A percentile compares a stretch with the other conserved stretches of the same genome.
These are phyloP conservation scores for Melieria picta DNA, from an alignment of 2,888 invertebrate genomes.

Conservation along the genomic window DNA sequence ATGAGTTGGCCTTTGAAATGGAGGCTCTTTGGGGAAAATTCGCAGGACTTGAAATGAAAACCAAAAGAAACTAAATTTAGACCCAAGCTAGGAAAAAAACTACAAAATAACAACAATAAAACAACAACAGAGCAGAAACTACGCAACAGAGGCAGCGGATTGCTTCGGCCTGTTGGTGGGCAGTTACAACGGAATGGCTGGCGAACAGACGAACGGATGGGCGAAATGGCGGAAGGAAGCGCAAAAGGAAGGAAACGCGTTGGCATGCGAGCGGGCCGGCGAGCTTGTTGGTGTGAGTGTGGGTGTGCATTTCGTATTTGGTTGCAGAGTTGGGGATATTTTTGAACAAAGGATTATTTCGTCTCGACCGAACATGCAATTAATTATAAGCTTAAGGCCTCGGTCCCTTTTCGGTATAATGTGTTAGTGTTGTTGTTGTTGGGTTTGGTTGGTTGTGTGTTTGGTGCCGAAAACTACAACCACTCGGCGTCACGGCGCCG, in stretches of 20 bases:
- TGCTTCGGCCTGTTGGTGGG: too few relatives aligned
- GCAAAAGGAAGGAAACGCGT: neutral
- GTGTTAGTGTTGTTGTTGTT: conserved; percentile 39
- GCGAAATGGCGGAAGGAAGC: neutral
- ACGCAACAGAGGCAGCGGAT: neutral
- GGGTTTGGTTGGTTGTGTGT: conserved; percentile 29
- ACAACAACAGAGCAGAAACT: neutral
- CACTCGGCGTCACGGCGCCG: conserved; percentile 9
- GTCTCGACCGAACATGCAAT: conserved; percentile 66
- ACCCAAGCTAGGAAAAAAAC: neutral
- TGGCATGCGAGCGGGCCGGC: neutral
- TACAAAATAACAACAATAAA: neutral
- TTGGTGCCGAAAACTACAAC: conserved; percentile 34
- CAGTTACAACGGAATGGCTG: too few relatives aligned
- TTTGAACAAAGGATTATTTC: conserved; percentile 63
- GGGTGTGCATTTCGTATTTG: neutral
- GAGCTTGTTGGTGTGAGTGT: neutral
- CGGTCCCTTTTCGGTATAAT: conserved; percentile 53
- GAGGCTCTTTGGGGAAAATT: neutral
- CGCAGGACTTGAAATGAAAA: neutral
- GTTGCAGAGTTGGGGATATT: conserved; percentile 16
- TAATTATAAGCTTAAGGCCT: conserved; percentile 66
- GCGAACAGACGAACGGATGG: neutral
- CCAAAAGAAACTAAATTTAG: conserved; percentile 3
- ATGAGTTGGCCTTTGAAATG: too few relatives aligned